Evolutionary conservation across 2,113 vertebrate genomes (phyloP).

Genomic region (Carlito syrichta): DNA sequence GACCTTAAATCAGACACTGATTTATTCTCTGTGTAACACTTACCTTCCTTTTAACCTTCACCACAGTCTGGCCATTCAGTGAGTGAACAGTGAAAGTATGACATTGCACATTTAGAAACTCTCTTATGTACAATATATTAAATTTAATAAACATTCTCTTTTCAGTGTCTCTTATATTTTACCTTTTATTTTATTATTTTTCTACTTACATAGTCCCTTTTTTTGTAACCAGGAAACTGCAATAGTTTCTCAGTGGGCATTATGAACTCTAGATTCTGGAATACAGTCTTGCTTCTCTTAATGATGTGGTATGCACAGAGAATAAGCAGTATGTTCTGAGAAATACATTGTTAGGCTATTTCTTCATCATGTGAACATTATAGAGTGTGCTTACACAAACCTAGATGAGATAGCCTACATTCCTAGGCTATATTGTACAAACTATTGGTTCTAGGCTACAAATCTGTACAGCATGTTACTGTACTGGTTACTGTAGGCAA

Average conservation of each 20-base stretch:
- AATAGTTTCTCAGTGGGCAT: neutral
- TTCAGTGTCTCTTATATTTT: neutral
- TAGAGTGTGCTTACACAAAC: neutral
- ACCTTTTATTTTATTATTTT: neutral
- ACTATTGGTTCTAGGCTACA: neutral
- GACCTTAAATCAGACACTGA: neutral
- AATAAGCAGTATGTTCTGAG: neutral
- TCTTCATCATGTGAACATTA: neutral
- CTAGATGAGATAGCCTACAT: neutral
- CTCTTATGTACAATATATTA: neutral
- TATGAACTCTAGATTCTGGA: neutral
- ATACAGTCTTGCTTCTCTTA: neutral
- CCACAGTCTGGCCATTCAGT: neutral
- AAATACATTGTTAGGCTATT: neutral
- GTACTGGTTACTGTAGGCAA: neutral
- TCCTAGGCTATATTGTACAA: neutral
- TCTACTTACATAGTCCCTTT: too few relatives aligned
- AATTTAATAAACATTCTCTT: neutral
- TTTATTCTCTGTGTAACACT: neutral
- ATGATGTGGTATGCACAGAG: neutral
- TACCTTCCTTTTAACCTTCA: neutral
- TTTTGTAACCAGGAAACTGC: neutral
- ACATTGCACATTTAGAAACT: neutral
- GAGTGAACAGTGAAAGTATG: neutral
- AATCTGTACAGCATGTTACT: neutral